Conservation (phyloP, 2,113 vertebrate species). For the Oncorhynchus masou region DNA sequence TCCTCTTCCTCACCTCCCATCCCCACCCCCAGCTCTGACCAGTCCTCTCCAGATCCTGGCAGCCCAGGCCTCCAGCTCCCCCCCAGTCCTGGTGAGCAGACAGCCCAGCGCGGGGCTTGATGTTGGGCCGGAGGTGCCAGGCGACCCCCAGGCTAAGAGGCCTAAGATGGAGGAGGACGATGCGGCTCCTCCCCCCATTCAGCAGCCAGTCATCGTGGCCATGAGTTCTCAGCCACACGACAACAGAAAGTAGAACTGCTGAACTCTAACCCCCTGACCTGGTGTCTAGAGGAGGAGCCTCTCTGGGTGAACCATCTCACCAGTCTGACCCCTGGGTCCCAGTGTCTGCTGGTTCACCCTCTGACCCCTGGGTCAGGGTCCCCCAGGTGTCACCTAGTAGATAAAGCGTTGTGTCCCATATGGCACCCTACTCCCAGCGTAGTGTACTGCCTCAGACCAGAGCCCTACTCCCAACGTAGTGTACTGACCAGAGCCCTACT, state of each 20-base stretch:
- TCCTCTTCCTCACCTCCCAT: neutral
- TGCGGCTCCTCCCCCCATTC: constrained; percentile 44
- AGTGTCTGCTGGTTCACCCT: neutral
- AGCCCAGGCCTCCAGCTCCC: constrained; percentile 91
- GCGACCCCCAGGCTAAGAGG: constrained; percentile 85
- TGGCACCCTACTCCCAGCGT: no score
- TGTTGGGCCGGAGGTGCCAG: constrained; percentile 56
- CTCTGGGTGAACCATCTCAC: constrained; percentile 11
- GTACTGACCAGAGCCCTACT: no score
- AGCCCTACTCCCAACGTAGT: no score
- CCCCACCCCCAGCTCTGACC: constrained; percentile 75
- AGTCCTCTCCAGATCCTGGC: constrained; percentile 94
- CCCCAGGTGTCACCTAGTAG: no score
- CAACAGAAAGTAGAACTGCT: constrained; percentile 53
- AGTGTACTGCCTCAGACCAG: no score
- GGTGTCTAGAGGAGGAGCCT: constrained; percentile 46
- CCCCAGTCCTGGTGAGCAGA: constrained; percentile 85
- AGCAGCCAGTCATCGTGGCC: constrained; percentile 84
- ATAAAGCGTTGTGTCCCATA: no score
- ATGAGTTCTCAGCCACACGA: constrained; percentile 68
- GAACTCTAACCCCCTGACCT: constrained; percentile 26
- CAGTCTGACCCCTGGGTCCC: neutral
- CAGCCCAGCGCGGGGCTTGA: constrained; percentile 72
- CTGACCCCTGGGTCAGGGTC: no score
- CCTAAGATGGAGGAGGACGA: constrained; percentile 81